Evolutionary conservation across 2,113 vertebrate genomes (phyloP).

Genomic region (Emberiza fucata): DNA sequence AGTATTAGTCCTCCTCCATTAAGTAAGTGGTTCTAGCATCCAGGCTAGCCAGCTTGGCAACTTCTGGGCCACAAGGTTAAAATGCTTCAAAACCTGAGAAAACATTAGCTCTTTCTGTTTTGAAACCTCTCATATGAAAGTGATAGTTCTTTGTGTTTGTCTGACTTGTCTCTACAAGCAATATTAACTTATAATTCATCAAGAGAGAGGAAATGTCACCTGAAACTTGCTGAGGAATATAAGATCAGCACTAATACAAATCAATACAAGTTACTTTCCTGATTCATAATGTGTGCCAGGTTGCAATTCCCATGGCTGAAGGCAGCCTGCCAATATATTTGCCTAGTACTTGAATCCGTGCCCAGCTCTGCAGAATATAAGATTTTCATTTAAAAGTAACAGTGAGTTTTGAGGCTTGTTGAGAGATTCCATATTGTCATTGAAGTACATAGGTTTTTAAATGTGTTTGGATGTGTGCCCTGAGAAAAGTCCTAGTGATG

Average conservation of each 20-base stretch:
- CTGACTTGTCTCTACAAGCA: neutral
- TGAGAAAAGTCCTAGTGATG: neutral
- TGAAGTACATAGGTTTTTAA: neutral
- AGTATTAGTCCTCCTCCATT: neutral
- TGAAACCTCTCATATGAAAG: neutral
- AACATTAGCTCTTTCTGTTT: neutral
- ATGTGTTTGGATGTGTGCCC: neutral
- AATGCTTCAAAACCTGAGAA: neutral
- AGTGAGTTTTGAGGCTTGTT: neutral
- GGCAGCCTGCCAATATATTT: neutral
- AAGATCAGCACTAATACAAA: slow-evolving; percentile 12
- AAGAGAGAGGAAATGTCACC: neutral
- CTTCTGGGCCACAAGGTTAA: neutral
- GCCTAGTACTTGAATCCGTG: neutral
- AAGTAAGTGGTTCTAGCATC: neutral
- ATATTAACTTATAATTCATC: neutral
- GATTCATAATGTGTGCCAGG: slow-evolving; percentile 1
- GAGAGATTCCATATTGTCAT: neutral
- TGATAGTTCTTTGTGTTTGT: neutral
- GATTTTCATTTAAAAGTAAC: neutral
- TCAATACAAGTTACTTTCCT: slow-evolving; percentile 27
- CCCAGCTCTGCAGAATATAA: neutral
- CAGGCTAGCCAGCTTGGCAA: neutral
- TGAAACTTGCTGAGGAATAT: neutral
- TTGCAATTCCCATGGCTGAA: neutral